Conservation (phyloP, 2,797 vertebrate genomes). For the Gallinago solitaria region DNA sequence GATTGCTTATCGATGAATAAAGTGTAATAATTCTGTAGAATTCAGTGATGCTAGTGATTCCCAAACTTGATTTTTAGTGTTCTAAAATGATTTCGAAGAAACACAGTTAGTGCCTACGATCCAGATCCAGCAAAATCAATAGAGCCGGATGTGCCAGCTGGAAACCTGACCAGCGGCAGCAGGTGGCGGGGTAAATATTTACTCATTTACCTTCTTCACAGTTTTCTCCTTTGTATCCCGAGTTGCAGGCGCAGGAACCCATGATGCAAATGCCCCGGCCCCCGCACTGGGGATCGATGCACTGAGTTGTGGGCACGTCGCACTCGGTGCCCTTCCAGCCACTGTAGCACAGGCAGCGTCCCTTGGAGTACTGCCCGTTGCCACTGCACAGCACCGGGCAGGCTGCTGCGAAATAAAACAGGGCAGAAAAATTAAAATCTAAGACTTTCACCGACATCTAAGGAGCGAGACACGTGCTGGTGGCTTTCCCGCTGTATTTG, state of each 20-base stretch:
- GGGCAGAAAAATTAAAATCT: slow-evolving; percentile 12
- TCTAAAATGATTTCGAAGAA: neutral
- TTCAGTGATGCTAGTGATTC: neutral
- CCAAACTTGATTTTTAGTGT: neutral
- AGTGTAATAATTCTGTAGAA: neutral
- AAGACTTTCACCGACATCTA: neutral
- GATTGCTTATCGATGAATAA: neutral
- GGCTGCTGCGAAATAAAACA: slow-evolving; percentile 83
- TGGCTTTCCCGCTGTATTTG: neutral
- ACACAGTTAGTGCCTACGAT: neutral
- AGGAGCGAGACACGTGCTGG: neutral
- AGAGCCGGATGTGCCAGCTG: neutral
- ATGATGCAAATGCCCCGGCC: slow-evolving; percentile 92
- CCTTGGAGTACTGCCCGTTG: slow-evolving; percentile 96
- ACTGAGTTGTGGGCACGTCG: slow-evolving; percentile 89
- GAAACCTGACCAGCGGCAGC: neutral
- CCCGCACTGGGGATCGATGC: slow-evolving; percentile 90
- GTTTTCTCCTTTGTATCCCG: slow-evolving; percentile 91
- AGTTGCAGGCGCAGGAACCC: slow-evolving; percentile 94
- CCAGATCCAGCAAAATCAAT: neutral
- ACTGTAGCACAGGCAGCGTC: slow-evolving; percentile 96
- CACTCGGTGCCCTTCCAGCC: slow-evolving; percentile 99
- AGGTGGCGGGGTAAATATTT: neutral
- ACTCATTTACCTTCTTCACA: slow-evolving; percentile 91
- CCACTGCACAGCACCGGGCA: slow-evolving; percentile 95